Base-by-base conservation (phyloP, 2,797 vertebrate species). In the Eremophila alpestris region DNA sequence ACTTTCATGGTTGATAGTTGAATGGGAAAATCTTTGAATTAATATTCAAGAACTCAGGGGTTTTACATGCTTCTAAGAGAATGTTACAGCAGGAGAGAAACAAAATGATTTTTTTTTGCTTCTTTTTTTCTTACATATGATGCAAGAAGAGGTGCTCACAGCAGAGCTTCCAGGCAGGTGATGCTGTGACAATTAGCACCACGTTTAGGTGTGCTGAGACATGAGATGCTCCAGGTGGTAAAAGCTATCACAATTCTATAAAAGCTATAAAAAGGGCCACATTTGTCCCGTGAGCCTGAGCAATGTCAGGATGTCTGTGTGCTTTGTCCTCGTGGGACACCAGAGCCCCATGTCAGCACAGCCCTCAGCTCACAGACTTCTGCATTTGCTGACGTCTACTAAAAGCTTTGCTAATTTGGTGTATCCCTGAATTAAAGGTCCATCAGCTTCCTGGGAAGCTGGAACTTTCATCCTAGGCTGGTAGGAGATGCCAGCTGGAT, bases 201-300 rank as follows among this genome's bases (percentile, higher is more conserved):
- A 11, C 0, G 0, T 51, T 45, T 15, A 32, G 40, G 14, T 48
- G 43, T 18, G n/a, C 63, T 56, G 75, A 49, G 59, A 63, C 40
- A 24, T 0, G 9, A 59, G 32, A 30, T 21, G 26, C 22, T 83
- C 19, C 0, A 7, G 22, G 10, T 68, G 70, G 56, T 24, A n/a
- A 46, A 80, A 52, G 7, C 41, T 62, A 86, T 24, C 32, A 48
- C 9, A 16, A 4, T 32, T 73, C n/a, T n/a, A n/a, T n/a, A n/a
- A n/a, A n/a, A n/a, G n/a, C n/a, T n/a, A n/a, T n/a, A n/a, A n/a
- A n/a, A n/a, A n/a, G n/a, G n/a, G n/a, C n/a, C 49, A 27, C 24
- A 24, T 14, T 0, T 2, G 1, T 52, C 64, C 67, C 5, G 1
- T 36, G 67, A 43, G 17, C 0, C 0, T 20, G 32, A 32, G 10